Percentiles rank a stretch among this genome's conserved stretches.
phyloP scores from a whole-genome alignment of 2,797 vertebrate species.

The Arnoldichthys spilopterus region DNA sequence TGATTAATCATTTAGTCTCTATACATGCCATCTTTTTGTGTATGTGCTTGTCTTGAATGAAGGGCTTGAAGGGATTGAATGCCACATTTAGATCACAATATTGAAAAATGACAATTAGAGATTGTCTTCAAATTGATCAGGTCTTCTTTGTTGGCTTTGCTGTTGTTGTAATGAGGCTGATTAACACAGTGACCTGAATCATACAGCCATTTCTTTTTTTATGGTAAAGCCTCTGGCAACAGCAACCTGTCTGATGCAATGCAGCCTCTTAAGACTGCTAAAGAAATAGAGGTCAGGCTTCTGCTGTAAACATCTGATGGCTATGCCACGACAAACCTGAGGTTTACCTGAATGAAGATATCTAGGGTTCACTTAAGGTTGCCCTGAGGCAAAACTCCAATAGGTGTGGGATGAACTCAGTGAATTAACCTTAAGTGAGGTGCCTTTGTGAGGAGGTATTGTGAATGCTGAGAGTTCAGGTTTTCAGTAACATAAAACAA shows the following conservation, averaged over 20 bases:
- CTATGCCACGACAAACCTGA: background rate
- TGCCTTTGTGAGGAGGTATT: background rate
- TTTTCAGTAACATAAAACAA: too few relatives aligned
- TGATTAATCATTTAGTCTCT: too few relatives aligned
- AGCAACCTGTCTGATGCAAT: background rate
- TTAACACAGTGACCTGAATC: background rate
- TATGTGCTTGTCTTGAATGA: too few relatives aligned
- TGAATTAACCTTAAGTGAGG: background rate
- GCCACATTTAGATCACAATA: too few relatives aligned
- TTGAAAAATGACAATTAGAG: too few relatives aligned
- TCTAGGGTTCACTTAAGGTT: background rate
- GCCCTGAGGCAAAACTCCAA: background rate
- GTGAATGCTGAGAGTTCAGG: background rate
- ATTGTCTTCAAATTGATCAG: too few relatives aligned
- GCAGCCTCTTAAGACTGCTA: background rate
- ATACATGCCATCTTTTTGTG: too few relatives aligned
- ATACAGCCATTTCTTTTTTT: background rate
- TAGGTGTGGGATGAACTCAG: background rate
- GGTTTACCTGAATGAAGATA: background rate
- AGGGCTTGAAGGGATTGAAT: too few relatives aligned
- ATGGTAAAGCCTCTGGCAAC: background rate
- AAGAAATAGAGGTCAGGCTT: background rate
- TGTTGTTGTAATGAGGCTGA: too few relatives aligned
- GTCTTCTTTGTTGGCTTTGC: background rate
- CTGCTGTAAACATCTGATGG: background rate